Conservation (phyloP, 2,888 invertebrate genomes). For the Cenopis cana region DNA sequence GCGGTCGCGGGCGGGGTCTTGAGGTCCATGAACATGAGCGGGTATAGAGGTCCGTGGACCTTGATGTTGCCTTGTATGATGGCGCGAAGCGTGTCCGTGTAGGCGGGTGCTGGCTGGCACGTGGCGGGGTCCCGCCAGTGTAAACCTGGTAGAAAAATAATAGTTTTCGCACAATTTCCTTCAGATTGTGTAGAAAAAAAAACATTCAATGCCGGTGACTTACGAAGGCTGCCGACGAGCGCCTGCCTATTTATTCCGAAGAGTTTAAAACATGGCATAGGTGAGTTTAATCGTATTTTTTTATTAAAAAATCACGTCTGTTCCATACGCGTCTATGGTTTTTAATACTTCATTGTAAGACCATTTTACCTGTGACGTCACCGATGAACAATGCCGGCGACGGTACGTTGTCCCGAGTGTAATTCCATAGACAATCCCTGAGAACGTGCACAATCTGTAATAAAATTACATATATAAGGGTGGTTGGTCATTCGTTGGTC, state of each 20-base stretch:
- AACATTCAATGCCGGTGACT: too few species aligned
- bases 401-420: conserved; percentile 94
- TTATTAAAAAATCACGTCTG: too few species aligned
- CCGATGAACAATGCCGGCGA: conserved; percentile 92
- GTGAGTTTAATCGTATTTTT: too few species aligned
- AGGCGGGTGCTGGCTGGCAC: conserved; percentile 88
- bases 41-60: conserved; percentile 90
- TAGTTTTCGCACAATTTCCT: too few species aligned
- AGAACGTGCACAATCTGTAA: conserved; percentile 90
- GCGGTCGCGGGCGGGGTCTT: background rate
- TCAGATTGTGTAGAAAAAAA: too few species aligned
- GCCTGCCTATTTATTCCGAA: too few species aligned
- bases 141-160: conserved; percentile 66
- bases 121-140: conserved; percentile 92
- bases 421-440: conserved; percentile 95
- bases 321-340: too few species aligned
- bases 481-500: too few species aligned
- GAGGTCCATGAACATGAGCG: conserved; percentile 87
- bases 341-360: too few species aligned
- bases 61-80: conserved; percentile 92
- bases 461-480: background rate
- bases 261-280: too few species aligned
- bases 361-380: conserved; percentile 83
- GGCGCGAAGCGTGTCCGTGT: conserved; percentile 92
- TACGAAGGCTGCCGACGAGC: too few species aligned